Conservation (phyloP, 2,113 vertebrate species). For the Carassius carassius region DNA sequence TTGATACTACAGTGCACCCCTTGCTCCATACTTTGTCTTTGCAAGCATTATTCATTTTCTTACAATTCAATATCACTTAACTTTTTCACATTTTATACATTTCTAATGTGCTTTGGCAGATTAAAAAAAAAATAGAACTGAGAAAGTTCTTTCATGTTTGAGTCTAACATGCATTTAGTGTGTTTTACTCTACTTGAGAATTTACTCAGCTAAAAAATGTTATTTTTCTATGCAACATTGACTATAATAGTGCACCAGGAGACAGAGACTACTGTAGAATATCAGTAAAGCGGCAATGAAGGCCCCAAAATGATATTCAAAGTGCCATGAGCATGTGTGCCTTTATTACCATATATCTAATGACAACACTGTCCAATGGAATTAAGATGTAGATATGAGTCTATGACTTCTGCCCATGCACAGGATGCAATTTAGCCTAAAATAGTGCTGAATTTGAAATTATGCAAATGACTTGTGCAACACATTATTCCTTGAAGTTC, state of each 20-base stretch:
- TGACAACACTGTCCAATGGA: not conserved
- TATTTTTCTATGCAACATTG: not conserved
- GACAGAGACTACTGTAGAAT: not conserved
- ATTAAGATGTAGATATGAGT: not conserved
- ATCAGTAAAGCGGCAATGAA: not conserved
- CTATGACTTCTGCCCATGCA: not conserved
- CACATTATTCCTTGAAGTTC: not conserved
- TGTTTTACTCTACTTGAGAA: not conserved
- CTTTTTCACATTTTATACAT: not conserved
- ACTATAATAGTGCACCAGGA: constrained; percentile 11
- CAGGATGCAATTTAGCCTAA: not conserved
- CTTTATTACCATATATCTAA: not conserved
- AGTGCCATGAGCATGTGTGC: not conserved
- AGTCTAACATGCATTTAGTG: not conserved
- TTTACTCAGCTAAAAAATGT: constrained; percentile 5
- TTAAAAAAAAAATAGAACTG: too few species aligned
- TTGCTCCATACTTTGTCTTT: too few species aligned
- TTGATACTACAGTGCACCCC: not conserved
- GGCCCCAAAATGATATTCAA: not conserved
- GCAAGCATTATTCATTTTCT: not conserved
- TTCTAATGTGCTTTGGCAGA: not conserved
- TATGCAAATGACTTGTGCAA: not conserved
- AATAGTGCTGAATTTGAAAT: not conserved
- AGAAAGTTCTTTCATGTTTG: not conserved
- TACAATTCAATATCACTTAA: not conserved